Base-by-base conservation (phyloP, 2,113 vertebrate species). In the Dasyurus viverrinus region DNA sequence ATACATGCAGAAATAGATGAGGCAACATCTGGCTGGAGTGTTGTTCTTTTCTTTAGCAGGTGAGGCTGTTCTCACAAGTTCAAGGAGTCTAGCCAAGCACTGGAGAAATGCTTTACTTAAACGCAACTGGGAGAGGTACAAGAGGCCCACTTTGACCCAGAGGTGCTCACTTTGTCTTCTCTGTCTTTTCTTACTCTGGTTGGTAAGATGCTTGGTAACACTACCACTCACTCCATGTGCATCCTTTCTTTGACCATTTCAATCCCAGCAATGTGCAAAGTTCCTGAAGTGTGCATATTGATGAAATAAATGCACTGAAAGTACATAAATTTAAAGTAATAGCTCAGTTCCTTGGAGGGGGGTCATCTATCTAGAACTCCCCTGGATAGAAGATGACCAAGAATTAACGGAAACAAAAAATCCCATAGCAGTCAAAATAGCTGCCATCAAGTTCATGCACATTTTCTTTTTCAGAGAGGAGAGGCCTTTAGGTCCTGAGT, bases 1-100 rank as follows among this genome's bases (percentile, higher is more conserved):
- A 6, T 54, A 93, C 91, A 93, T 54, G 48, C 47, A 93, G n/a
- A 68, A 96, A 92, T 23, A 84, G 68, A 84, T 84, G 68, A 84
- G n/a, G 68, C 68, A 42, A 84, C 68, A 84, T 84, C 36, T 84
- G n/a, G n/a, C 68, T 84, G 19, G 68, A 84, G 42, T 84, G n/a
- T 84, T 84, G 68, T 84, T 22, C 68, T 84, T 84, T 84, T 42
- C 19, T 84, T 84, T 16, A 42, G n/a, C n/a, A 84, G 68, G 68
- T 84, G 68, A 42, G n/a, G n/a, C 36, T 84, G 68, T 19, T 84
- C 68, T 84, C 36, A 42, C 6, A 84, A 84, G 68, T 84, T 84
- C 68, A 84, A 84, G n/a, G 36, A 84, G 68, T 23, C 6, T 42
- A n/a, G 16, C 16, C 42, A 42, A 84, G 68, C n/a, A n/a, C 30